These are phyloP conservation scores for Euphydryas editha DNA, from an alignment of 2,888 invertebrate species.

Conservation along the genomic window DNA sequence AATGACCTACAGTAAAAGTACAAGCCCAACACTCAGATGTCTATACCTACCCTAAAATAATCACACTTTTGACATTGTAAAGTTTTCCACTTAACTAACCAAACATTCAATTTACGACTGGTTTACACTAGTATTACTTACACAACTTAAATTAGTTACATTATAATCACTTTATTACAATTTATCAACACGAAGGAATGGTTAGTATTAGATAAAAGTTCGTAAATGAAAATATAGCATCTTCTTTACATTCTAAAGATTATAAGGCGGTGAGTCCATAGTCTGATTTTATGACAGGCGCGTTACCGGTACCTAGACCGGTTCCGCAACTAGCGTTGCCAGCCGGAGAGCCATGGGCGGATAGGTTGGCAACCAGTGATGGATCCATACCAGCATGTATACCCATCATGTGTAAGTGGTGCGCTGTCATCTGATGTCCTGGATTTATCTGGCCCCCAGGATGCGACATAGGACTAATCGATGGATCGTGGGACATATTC, in stretches of 20 bases:
- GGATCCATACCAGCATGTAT: conserved; percentile 78
- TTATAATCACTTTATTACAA: conserved; percentile 75
- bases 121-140: conserved; percentile 71
- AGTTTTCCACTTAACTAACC: conserved; percentile 77
- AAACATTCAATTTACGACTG: conserved; percentile 79
- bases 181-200: conserved; percentile 80
- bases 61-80: conserved; percentile 84
- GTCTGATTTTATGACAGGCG: conserved; percentile 91
- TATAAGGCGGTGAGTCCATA: conserved; percentile 92
- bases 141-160: conserved; percentile 66
- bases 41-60: conserved; percentile 77
- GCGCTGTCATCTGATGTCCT: conserved; percentile 82
- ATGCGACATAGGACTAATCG: conserved; percentile 81
- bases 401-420: conserved; percentile 78
- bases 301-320: conserved; percentile 67
- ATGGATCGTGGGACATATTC: conserved; percentile 74
- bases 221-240: conserved; percentile 76
- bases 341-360: conserved; percentile 82
- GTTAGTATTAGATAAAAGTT: conserved; percentile 67
- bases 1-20: conserved; percentile 77
- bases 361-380: conserved; percentile 75
- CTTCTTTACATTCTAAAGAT: conserved; percentile 75
- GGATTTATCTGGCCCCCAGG: conserved; percentile 74
- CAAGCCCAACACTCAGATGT: conserved; percentile 71
- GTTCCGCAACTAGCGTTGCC: conserved; percentile 78